These are phyloP conservation scores for Heliconius hortense DNA, from an alignment of 2,888 invertebrate genomes.

Conservation along the genomic window DNA sequence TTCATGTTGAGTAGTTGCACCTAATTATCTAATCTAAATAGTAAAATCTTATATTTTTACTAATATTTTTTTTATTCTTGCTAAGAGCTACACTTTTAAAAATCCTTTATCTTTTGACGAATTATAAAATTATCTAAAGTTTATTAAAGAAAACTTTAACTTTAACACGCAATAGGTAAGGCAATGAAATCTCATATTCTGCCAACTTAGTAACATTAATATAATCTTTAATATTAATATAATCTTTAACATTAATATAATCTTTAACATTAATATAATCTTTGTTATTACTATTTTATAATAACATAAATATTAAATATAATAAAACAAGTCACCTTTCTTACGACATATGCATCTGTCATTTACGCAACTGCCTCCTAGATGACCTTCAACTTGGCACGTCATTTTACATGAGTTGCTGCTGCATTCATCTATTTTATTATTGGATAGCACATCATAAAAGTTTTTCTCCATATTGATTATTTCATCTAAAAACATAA, in stretches of 20 bases:
- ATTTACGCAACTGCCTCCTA: slow-evolving; percentile 6
- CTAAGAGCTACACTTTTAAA: too few species aligned
- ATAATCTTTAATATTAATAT: too few species aligned
- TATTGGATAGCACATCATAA: neutral
- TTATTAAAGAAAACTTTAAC: neutral
- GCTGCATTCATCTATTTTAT: slow-evolving; percentile 2
- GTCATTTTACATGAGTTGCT: neutral
- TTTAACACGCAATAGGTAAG: neutral
- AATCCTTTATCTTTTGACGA: too few species aligned
- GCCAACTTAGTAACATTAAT: neutral
- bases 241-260: too few species aligned
- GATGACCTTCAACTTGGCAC: slow-evolving; percentile 2
- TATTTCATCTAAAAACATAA: neutral
- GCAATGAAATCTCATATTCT: neutral
- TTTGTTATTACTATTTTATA: neutral
- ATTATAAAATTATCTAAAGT: neutral
- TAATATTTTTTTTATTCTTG: too few species aligned
- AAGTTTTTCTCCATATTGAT: neutral
- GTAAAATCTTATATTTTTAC: too few species aligned
- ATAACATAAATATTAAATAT: neutral
- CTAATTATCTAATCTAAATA: too few species aligned
- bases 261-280: neutral
- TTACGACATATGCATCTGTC: slow-evolving; percentile 9
- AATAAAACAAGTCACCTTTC: slow-evolving; percentile 8
- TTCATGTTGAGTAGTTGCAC: too few species aligned